phyloP scores from a whole-genome alignment of 2,888 invertebrate species.

The Pseudanteris insignis region DNA sequence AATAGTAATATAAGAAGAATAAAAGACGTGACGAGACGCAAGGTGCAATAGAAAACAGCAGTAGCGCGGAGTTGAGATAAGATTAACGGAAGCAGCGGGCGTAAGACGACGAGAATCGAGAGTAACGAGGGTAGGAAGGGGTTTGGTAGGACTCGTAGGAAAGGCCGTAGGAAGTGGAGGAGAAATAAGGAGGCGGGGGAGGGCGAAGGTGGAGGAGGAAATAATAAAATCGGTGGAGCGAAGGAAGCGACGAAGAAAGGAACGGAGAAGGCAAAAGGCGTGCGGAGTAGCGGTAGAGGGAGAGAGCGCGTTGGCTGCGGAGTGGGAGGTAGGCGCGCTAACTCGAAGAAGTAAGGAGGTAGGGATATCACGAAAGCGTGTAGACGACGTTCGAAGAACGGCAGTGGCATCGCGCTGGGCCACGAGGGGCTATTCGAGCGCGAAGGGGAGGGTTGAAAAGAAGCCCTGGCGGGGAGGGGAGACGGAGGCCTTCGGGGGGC shows the following conservation, averaged over 20 bases:
- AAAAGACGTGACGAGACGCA: conserved; percentile 32
- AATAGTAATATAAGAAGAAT: conserved; percentile 61
- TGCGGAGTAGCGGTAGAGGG: conserved; percentile 43
- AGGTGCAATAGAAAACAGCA: conserved; percentile 42
- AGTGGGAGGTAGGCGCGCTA: conserved; percentile 44
- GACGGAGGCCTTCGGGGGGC: conserved; percentile 83
- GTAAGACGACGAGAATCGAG: conserved; percentile 33
- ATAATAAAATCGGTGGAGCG: conserved; percentile 47
- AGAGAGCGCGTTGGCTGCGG: conserved; percentile 44
- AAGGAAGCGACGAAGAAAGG: conserved; percentile 69
- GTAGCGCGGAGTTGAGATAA: conserved; percentile 27
- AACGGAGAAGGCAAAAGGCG: conserved; percentile 48
- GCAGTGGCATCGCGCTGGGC: conserved; percentile 71
- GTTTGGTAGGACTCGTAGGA: conserved; percentile 5
- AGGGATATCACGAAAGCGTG: conserved; percentile 48
- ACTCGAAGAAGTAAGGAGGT: conserved; percentile 49
- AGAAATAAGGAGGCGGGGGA: conserved; percentile 8
- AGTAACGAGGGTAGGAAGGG: conserved; percentile 22
- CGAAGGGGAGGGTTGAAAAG: conserved; percentile 71
- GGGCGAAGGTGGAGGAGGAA: conserved; percentile 39
- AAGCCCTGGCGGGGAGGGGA: conserved; percentile 72
- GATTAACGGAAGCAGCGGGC: conserved; percentile 16
- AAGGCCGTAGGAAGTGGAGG: conserved; percentile 1
- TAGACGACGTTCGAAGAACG: conserved; percentile 61
- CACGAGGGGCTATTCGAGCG: conserved; percentile 75